Base-by-base conservation (phyloP, 2,113 vertebrate genomes). In the Aythya baeri region DNA sequence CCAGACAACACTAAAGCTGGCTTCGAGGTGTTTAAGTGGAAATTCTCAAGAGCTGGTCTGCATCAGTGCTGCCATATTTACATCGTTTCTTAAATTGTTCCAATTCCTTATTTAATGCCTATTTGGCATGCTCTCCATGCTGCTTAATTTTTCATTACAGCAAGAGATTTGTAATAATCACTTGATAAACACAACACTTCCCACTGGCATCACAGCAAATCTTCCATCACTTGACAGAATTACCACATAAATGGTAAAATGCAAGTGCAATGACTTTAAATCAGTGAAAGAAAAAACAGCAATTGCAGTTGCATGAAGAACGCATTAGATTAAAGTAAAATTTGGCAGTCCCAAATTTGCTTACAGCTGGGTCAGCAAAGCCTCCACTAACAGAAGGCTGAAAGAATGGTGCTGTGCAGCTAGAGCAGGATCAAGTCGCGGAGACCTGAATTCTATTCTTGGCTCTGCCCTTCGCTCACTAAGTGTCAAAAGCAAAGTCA, bases 401-500 rank as follows among this genome's bases (percentile, higher is more conserved):
- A 31, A 66, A 83, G 63, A 10, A 54, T 5, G 1, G 14, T 4
- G 54, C 77, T 80, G 73, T 32, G 59, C 74, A 86, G 82, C 17
- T 4, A 46, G 34, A 91, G 66, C 58, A 66, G n/a, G 38, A 82
- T 72, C 32, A 44, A 5, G 1, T 62, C 57, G 54, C 62, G 72
- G 58, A 89, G 89, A 91, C 87, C 74, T 17, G 9, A 66, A 94
- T 94, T 79, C 89, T 97, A 76, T 94, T 94, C 7, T 3, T 61
- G 78, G 57, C 54, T 91, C 55, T 94, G 93, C 67, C 95, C 94
- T 95, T 96, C 87, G 93, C 74, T 82, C 58, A 91, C 58, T 23
- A 20, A 86, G 59, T 46, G 67, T 91, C 76, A 94, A 71, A 81
- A 23, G 4, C 46, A 8, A 17, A 86, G 67, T 78, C 77, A 16